These are phyloP conservation scores for Psammodynastes pulverulentus DNA, from an alignment of 2,113 vertebrate species.

Conservation along the genomic window DNA sequence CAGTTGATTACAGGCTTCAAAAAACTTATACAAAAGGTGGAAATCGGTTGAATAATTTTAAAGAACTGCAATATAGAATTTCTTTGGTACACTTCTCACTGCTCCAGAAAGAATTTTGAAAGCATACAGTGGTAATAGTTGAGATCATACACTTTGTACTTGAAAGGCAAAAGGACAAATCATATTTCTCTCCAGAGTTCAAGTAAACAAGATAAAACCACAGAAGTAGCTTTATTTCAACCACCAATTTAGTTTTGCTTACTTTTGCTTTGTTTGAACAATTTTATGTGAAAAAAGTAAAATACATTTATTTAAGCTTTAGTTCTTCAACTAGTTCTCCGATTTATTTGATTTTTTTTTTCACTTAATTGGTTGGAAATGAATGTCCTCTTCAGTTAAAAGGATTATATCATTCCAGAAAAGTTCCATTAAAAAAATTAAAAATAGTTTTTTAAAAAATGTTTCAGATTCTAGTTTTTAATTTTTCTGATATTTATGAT, in stretches of 20 bases:
- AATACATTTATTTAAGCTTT: neutral
- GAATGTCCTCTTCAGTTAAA: neutral
- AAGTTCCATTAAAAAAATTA: neutral
- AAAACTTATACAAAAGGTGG: neutral
- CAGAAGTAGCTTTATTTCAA: neutral
- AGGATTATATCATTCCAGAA: neutral
- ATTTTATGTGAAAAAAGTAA: neutral
- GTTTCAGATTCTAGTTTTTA: neutral
- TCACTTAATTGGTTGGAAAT: neutral
- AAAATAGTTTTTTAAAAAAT: neutral
- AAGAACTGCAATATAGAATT: neutral
- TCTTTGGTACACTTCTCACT: neutral
- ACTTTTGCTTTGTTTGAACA: neutral
- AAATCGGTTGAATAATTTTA: neutral
- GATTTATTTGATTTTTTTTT: neutral
- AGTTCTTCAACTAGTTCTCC: neutral
- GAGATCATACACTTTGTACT: neutral
- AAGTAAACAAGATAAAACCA: neutral
- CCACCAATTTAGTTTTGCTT: neutral
- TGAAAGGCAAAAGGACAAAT: constrained; percentile 16
- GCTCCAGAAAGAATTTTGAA: constrained; percentile 2
- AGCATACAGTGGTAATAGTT: neutral
- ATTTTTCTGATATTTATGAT: neutral
- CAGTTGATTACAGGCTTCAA: constrained; percentile 3
- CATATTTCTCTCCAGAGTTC: neutral